phyloP scores from a whole-genome alignment of 2,888 invertebrate species.

The Gnatocerus cornutus region DNA sequence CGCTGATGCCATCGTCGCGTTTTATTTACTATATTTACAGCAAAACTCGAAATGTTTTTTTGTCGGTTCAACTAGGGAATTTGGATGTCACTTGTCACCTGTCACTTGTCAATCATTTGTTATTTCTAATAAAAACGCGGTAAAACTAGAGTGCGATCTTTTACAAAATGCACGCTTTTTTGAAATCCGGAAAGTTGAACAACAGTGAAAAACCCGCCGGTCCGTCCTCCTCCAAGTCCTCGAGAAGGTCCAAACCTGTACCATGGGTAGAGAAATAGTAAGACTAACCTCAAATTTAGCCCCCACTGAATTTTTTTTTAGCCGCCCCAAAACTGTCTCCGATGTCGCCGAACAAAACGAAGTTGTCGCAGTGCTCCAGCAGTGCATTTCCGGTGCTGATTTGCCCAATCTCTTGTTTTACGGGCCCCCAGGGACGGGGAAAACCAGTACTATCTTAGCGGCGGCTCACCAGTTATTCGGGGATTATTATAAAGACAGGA shows the following conservation, averaged over 20 bases:
- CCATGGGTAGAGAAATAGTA: constrained; percentile 94
- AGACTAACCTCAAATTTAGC: constrained; percentile 58
- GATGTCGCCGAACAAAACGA: constrained; percentile 98
- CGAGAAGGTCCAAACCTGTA: constrained; percentile 71
- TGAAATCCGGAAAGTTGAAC: constrained; percentile 85
- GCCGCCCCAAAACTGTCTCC: constrained; percentile 94
- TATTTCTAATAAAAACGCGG: background rate
- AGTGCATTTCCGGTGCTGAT: constrained; percentile 92
- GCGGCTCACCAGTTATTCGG: constrained; percentile 95
- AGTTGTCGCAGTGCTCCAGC: constrained; percentile 93
- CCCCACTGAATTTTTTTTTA: constrained; percentile 68
- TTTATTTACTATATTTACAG: constrained; percentile 3
- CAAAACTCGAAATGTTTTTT: constrained; percentile 12
- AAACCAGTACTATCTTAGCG: constrained; percentile 96
- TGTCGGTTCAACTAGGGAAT: constrained; percentile 10
- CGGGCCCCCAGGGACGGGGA: constrained; percentile 94
- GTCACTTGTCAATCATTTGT: too few relatives aligned
- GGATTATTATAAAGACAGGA: constrained; percentile 87
- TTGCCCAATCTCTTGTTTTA: constrained; percentile 97
- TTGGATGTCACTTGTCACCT: too few relatives aligned
- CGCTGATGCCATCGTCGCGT: constrained; percentile 69
- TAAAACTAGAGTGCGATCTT: too few relatives aligned
- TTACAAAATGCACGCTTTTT: constrained; percentile 85
- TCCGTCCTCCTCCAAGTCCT: constrained; percentile 65
- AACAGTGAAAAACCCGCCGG: constrained; percentile 66